Evolutionary conservation across 2,888 invertebrate species (phyloP).

Genomic region (Xestia rhomboidea): DNA sequence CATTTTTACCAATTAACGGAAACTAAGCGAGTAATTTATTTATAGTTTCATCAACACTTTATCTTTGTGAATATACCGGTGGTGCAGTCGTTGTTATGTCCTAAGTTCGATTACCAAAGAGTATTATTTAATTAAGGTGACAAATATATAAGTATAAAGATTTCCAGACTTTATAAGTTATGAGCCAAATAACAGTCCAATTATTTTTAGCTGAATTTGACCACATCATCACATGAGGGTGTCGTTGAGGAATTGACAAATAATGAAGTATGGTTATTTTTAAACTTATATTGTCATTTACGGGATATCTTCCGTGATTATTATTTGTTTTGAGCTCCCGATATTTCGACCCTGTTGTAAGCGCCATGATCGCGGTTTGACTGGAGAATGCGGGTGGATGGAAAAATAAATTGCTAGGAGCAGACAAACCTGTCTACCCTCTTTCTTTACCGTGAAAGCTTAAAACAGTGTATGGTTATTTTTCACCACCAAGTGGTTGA

Average conservation of each 20-base stretch:
- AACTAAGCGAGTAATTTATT: conserved; percentile 52
- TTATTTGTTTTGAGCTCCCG: no score
- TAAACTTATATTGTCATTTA: no score
- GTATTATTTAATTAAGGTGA: not conserved
- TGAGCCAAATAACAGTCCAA: no score
- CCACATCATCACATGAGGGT: not conserved
- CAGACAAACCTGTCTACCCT: no score
- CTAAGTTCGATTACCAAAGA: conserved; percentile 18
- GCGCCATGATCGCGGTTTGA: no score
- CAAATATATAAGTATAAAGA: not conserved
- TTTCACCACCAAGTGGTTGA: not conserved
- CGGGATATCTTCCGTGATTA: no score
- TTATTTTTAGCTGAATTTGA: not conserved
- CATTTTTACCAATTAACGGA: conserved; percentile 59
- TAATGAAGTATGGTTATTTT: not conserved
- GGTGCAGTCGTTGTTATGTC: not conserved
- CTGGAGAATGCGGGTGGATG: no score
- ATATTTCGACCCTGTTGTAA: no score
- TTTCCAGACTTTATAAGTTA: no score
- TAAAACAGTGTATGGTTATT: no score
- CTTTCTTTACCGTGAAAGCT: no score
- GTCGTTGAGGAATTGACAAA: not conserved
- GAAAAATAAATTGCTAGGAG: no score
- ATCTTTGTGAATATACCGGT: conserved; percentile 26
- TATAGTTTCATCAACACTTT: conserved; percentile 43